Conservation (phyloP, 2,113 vertebrate species). For the Protobothrops flavoviridis region DNA sequence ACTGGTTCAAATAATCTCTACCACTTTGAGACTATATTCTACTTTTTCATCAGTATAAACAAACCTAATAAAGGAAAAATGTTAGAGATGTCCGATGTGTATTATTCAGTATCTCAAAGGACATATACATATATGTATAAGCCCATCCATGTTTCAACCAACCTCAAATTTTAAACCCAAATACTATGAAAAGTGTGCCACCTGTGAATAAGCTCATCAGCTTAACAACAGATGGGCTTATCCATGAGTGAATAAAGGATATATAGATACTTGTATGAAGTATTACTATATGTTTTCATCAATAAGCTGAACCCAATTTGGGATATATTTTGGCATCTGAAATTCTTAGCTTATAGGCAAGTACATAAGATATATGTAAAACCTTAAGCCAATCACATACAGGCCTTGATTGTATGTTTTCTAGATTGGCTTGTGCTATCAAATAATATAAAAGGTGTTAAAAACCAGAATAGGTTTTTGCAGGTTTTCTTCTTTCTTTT, state of each 20-base stretch:
- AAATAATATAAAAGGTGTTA: background rate
- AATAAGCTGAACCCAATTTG: background rate
- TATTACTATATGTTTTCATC: background rate
- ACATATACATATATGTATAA: background rate
- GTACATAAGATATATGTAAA: background rate
- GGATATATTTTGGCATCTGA: background rate
- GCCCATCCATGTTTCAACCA: background rate
- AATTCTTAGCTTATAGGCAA: background rate
- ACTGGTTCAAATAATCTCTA: background rate
- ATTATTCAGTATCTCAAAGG: background rate
- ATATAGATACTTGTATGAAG: background rate
- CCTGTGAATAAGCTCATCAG: background rate
- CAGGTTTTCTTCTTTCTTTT: background rate
- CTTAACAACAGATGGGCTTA: background rate
- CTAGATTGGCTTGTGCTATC: background rate
- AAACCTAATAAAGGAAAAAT: background rate
- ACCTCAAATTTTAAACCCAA: background rate
- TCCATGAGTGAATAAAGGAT: background rate
- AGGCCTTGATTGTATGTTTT: background rate
- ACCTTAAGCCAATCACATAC: background rate
- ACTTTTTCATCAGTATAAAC: background rate
- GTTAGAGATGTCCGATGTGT: background rate
- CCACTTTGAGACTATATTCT: background rate
- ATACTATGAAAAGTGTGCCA: background rate
- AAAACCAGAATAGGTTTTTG: background rate